Conservation (phyloP, 2,888 invertebrate genomes). For the Arrhopalites spinosus region DNA sequence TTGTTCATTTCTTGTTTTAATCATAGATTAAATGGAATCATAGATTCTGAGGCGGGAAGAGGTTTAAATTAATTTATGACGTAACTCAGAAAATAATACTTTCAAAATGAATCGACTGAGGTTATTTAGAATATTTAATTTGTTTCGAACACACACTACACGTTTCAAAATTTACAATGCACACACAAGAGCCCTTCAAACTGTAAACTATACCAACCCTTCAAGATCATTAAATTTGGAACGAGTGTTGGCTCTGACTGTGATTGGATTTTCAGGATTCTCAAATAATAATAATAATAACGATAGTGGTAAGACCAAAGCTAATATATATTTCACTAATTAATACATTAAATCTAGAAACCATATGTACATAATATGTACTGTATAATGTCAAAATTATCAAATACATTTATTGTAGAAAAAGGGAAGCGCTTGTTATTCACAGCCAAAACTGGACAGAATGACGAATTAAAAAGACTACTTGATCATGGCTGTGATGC, state of each 20-base stretch:
- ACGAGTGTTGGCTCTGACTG: not conserved
- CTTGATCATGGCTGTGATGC: slow-evolving; percentile 61
- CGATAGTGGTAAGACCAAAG: not conserved
- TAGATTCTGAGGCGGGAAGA: too few relatives aligned
- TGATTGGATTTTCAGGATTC: slow-evolving; percentile 10
- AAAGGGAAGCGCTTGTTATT: slow-evolving; percentile 11
- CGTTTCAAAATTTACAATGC: not conserved
- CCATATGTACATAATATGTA: not conserved
- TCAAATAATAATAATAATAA: not conserved
- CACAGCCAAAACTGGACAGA: slow-evolving; percentile 25
- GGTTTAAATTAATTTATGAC: too few relatives aligned
- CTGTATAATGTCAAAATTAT: not conserved
- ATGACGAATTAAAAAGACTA: slow-evolving; percentile 28
- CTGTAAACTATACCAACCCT: not conserved
- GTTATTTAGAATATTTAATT: not conserved
- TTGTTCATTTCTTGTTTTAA: too few relatives aligned
- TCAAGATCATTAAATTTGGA: not conserved
- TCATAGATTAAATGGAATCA: too few relatives aligned
- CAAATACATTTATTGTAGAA: not conserved
- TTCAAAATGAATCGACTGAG: not conserved
- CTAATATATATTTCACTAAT: not conserved
- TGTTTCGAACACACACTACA: not conserved
- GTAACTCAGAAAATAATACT: too few relatives aligned
- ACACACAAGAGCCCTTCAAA: not conserved
- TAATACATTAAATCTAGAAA: not conserved